Base-by-base conservation (phyloP, 2,888 invertebrate species). In the Epinotia bilunana region DNA sequence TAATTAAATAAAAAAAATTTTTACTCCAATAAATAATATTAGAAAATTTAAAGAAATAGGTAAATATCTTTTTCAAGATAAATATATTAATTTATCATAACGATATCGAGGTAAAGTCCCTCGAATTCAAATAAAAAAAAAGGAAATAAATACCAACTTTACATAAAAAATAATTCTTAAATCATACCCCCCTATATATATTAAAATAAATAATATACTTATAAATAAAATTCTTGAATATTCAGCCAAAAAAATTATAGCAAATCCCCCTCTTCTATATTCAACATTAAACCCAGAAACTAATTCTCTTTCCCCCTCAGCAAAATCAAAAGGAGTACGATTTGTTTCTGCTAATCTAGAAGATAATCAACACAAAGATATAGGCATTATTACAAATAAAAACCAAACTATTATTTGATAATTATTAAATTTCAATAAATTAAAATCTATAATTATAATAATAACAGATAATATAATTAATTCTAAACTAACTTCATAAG, bases 251-350 rank as follows among this genome's bases (percentile, higher is more conserved):
- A 96, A 96, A 95, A 96, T 95, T 90, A 96, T 94, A 72, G 95
- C 95, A 96, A 97, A 96, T 12, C 95, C 95, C 0, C 95, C 95
- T 83, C 95, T 95, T 93, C 95, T 95, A 94, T 96, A 97, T 79
- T 97, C 97, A 80, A 96, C 91, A 95, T 97, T 97, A 96, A 97
- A 97, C 0, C 97, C 97, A 2, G 96, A 97, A 80, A 97, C 96
- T 90, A 97, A 95, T 80, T 97, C 97, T 77, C 96, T 96, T 81
- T 97, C 97, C 0, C 96, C 96, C 73, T 97, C 97, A 70, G 96
- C 95, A 95, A 97, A 97, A 95, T 97, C 96, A 96, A 96, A 96
- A 60, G 96, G 96, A 82, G 96, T 96, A 0, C 96, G 96, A 95
- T 96, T 96, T 84, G 95, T 95, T 88, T 96, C 96, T 9, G 96